Evolutionary conservation across 2,888 invertebrate genomes (phyloP), one percentile per base, ranked within the genome.

Genomic region (Scaptomyza reducta): DNA sequence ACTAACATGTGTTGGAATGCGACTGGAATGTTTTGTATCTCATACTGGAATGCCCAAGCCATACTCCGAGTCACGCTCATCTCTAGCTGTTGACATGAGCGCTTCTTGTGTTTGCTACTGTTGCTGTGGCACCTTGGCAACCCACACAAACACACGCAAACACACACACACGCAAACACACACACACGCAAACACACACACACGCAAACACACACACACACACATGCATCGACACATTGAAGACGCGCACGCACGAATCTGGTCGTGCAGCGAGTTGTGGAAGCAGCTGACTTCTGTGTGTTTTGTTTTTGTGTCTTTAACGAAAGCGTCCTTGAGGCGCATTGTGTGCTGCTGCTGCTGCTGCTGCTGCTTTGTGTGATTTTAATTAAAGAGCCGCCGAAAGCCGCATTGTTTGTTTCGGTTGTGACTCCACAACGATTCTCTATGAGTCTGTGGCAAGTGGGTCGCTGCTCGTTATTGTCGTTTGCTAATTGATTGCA

Each of bases 401-500:
- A 55, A 54, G 61, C 53, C 42, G 72, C 73, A 77, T 58, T 76
- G 57, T 64, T 33, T 29, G 31, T 31, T 31, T 47, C 16, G 27
- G 38, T 56, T 22, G 49, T 11, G 44, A 56, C 53, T 64, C 42
- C 53, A 56, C 71, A 41, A 31, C 41, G 49, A 35, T 35, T 7
- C 35, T 35, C 5, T n/a, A n/a, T 35, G 35, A 49, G 42, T 68
- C 56, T 47, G 69, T 55, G 70, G 70, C 70, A 70, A 70, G 57
- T 70, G 70, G 70, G 70, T 70, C 70, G 71, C 40, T 57, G 29
- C 49, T 49, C 49, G 65, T 31, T 67, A 57, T 58, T 41, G 65
- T 55, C 55, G 67, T 18, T 46, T 50, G 79, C 82, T 83, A 83
- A 83, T 87, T 83, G 87, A 83, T 83, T 87, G 87, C 76, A 87